Conservation (phyloP, 2,888 invertebrate species). For the Lamellibrachia columna region DNA sequence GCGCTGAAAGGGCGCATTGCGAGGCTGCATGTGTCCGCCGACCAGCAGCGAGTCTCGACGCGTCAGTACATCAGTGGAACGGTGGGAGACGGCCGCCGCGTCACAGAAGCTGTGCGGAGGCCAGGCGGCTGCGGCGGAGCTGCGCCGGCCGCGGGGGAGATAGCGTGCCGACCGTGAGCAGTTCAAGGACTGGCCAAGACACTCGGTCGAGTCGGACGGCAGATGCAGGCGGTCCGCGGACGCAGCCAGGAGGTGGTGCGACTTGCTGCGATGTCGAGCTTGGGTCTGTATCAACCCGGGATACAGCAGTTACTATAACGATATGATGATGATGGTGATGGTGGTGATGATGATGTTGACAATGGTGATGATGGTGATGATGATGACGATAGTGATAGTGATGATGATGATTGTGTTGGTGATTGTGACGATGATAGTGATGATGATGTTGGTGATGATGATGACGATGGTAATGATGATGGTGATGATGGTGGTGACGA, state of each 20-base stretch:
- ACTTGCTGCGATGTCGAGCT: neutral
- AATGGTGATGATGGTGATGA: no score
- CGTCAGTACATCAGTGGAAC: neutral
- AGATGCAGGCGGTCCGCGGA: neutral
- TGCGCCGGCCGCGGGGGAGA: neutral
- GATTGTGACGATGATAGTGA: no score
- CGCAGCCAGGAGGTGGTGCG: neutral
- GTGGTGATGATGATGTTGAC: no score
- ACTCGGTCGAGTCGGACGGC: neutral
- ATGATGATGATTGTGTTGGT: no score
- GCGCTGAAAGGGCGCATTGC: neutral
- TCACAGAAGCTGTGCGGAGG: neutral
- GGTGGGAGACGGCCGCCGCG: neutral
- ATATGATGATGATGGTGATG: neutral
- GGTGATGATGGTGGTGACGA: no score
- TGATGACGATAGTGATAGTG: no score
- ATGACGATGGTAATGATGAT: no score
- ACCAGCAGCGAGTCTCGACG: neutral
- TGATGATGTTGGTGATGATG: no score
- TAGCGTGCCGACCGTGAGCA: neutral
- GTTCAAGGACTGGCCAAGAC: neutral
- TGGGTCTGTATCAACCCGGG: neutral
- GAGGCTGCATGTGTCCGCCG: neutral
- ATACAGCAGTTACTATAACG: neutral
- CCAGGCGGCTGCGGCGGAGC: neutral